Evolutionary conservation across 2,888 invertebrate genomes (phyloP), one percentile per base, ranked within the genome.

Genomic region (Isoperla grammatica): DNA sequence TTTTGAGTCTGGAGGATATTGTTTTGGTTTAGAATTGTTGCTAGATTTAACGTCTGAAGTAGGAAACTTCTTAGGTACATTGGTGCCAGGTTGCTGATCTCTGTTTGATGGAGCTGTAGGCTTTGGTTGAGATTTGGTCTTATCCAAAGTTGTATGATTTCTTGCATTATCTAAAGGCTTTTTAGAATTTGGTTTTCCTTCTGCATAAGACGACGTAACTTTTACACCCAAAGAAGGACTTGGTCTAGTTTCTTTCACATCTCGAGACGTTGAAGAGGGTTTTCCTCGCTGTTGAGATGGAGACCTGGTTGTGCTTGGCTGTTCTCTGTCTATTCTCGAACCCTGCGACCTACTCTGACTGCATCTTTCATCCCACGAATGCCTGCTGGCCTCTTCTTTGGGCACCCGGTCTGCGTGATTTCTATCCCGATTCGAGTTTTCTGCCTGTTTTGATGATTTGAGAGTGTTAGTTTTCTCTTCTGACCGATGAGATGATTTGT

Each of bases 1-100:
- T 12, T 63, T 61, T 11, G 53, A 20, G 29, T 39, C 53, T 0
- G 53, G 13, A 0, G 22, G 54, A 40, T 43, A 54, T 12, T 43
- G 63, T 45, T 39, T 37, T 17, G 39, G 20, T 8, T 39, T 40
- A 17, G 19, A 40, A 37, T 39, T 35, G 35, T 23, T 53, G 29
- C 12, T n/a, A 13, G 17, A 29, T 53, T 17, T 29, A 29, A 29
- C 29, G 8, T 29, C 29, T 8, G 29, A 29, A 4, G 29, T 4
- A 29, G 29, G 29, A 29, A 29, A 8, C 29, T 29, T 29, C 8
- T 29, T 29, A 29, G 29, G 29, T 29, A 29, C 29, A 29, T 29
- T 4, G 8, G 29, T 29, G 29, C 8, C 29, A 8, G 29, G 29
- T 29, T 29, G 35, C 11, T 53, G 13, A 13, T 53, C 53, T 29